Evolutionary conservation across 2,113 vertebrate species (phyloP).

Genomic region (Ctenomys sociabilis): DNA sequence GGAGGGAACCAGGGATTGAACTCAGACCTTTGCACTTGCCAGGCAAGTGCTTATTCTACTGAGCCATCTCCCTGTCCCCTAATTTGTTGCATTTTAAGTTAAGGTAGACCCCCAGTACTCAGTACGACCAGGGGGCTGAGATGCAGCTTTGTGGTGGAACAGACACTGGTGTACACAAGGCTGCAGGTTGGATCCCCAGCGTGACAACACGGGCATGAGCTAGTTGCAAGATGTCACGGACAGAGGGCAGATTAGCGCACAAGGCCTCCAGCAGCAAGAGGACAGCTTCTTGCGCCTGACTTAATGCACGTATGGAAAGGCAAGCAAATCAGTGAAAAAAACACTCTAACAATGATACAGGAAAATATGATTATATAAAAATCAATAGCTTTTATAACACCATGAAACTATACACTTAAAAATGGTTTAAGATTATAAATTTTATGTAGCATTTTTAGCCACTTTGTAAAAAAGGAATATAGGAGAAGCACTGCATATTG

Average conservation of each 20-base stretch:
- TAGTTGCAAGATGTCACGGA: neutral
- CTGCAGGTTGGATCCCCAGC: too few relatives aligned
- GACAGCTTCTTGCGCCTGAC: neutral
- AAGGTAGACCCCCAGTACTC: neutral
- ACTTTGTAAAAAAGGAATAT: neutral
- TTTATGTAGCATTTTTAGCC: neutral
- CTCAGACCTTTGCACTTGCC: too few relatives aligned
- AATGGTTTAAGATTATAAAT: neutral
- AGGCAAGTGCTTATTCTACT: too few relatives aligned
- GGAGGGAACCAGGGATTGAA: too few relatives aligned
- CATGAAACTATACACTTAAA: neutral
- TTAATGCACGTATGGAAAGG: neutral
- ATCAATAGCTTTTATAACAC: slow-evolving; percentile 10
- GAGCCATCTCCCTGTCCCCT: too few relatives aligned
- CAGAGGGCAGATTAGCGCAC: neutral
- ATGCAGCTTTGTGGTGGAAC: neutral
- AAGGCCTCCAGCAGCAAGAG: neutral
- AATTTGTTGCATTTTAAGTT: neutral
- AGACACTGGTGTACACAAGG: neutral
- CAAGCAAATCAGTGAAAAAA: neutral
- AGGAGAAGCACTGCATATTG: neutral
- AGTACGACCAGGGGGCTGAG: neutral
- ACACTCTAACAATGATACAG: neutral
- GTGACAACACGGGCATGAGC: neutral
- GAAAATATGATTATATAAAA: slow-evolving; percentile 10